Conservation (phyloP, 2,797 vertebrate species). For the Protonibea diacanthus region DNA sequence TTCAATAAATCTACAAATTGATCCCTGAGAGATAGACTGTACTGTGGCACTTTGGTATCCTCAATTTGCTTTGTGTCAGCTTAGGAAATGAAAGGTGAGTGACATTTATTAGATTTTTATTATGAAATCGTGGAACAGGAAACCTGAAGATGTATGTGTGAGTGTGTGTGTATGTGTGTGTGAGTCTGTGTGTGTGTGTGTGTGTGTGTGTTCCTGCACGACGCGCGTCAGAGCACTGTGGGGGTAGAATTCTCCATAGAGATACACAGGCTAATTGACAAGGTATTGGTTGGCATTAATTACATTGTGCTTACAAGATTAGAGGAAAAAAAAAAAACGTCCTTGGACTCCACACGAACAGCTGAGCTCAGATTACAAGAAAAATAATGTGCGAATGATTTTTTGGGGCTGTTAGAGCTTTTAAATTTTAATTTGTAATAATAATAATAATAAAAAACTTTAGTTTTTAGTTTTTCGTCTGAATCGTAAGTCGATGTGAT, state of each 20-base stretch:
- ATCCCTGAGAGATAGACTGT: background rate
- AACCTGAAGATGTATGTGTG: background rate
- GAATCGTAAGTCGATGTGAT: background rate
- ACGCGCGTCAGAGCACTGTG: conserved; percentile 66
- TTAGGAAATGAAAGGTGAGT: conserved; percentile 6
- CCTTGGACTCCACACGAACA: conserved; percentile 63
- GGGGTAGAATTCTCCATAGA: conserved; percentile 79
- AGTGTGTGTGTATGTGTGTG: conserved; percentile 23
- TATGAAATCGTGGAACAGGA: conserved; percentile 22
- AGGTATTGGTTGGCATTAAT: conserved; percentile 85
- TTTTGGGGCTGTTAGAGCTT: background rate
- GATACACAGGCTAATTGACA: conserved; percentile 82
- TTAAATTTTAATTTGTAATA: conserved; percentile 7
- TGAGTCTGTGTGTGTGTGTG: conserved; percentile 17
- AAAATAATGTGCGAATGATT: background rate
- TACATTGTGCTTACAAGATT: conserved; percentile 83
- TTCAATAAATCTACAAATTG: conserved; percentile 10
- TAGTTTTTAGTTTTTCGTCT: conserved; percentile 1
- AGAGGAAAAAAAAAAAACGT: conserved; percentile 27
- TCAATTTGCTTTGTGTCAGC: conserved; percentile 19
- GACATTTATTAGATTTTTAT: conserved; percentile 19
- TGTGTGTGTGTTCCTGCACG: conserved; percentile 43
- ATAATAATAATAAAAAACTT: conserved; percentile 7
- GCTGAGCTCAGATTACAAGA: conserved; percentile 60
- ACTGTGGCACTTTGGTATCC: background rate